These are phyloP conservation scores for Chrysodeixis includens DNA, from an alignment of 2,888 invertebrate genomes.

Conservation along the genomic window DNA sequence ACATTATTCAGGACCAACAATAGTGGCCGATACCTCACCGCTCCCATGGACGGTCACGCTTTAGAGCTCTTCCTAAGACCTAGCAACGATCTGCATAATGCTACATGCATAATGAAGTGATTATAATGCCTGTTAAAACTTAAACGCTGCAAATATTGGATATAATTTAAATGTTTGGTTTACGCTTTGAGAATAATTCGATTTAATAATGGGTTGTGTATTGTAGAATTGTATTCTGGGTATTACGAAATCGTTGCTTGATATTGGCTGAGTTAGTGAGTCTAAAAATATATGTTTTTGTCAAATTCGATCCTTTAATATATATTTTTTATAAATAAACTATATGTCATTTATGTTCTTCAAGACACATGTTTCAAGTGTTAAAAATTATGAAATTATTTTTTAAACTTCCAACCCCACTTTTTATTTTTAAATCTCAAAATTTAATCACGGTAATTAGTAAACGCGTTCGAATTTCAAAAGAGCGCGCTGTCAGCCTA, in stretches of 20 bases:
- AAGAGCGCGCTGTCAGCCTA: conserved; percentile 56
- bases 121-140: conserved; percentile 63
- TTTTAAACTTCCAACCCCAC: no score
- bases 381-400: conserved; percentile 1
- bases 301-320: no score
- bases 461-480: conserved; percentile 78
- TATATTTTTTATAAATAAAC: no score
- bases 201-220: no score
- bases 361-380: background rate
- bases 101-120: conserved; percentile 70
- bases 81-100: conserved; percentile 74
- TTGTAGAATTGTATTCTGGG: no score
- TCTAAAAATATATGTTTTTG: no score
- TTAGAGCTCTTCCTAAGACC: conserved; percentile 68
- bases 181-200: background rate
- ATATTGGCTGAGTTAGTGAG: no score
- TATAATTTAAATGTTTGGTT: conserved; percentile 28
- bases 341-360: background rate
- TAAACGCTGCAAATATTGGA: conserved; percentile 30
- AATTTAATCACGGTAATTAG: conserved; percentile 53
- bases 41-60: conserved; percentile 82
- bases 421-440: conserved; percentile 14
- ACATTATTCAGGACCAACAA: conserved; percentile 82
- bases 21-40: conserved; percentile 66
- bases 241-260: no score